Evolutionary conservation across 2,797 vertebrate genomes (phyloP).

Genomic region (Coccyzus lansbergi): DNA sequence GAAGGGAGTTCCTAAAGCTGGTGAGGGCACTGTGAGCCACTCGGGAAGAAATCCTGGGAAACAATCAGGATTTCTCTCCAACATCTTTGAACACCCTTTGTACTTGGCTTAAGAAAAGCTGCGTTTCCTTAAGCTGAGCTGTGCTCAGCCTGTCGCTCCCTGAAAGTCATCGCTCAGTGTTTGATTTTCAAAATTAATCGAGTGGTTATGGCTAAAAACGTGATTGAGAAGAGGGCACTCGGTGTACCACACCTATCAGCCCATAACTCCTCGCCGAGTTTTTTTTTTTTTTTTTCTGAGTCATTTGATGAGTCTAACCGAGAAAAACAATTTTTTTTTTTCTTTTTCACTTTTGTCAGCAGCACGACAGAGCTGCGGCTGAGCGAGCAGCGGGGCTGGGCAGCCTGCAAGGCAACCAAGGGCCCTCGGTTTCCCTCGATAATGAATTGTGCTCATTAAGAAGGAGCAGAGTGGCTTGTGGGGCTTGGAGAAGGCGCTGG

Average conservation of each 20-base stretch:
- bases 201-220: slow-evolving; percentile 52
- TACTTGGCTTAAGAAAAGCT: background rate
- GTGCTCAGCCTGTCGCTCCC: background rate
- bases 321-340: slow-evolving; percentile 51
- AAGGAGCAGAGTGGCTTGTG: background rate
- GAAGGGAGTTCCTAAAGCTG: background rate
- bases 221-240: slow-evolving; percentile 37
- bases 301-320: slow-evolving; percentile 45
- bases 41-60: background rate
- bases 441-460: background rate
- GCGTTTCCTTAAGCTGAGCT: background rate
- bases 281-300: slow-evolving; percentile 54
- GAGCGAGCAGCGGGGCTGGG: background rate
- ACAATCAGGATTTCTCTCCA: background rate
- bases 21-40: rapidly evolving
- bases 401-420: background rate
- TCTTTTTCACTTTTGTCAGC: slow-evolving; percentile 32
- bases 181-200: slow-evolving; percentile 30
- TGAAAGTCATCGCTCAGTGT: background rate
- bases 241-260: background rate
- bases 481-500: background rate
- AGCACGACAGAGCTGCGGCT: background rate
- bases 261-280: background rate
- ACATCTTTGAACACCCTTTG: background rate
- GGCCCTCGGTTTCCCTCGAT: background rate